Conservation (phyloP, 1,140 invertebrate species). For the Helicoverpa armigera region DNA sequence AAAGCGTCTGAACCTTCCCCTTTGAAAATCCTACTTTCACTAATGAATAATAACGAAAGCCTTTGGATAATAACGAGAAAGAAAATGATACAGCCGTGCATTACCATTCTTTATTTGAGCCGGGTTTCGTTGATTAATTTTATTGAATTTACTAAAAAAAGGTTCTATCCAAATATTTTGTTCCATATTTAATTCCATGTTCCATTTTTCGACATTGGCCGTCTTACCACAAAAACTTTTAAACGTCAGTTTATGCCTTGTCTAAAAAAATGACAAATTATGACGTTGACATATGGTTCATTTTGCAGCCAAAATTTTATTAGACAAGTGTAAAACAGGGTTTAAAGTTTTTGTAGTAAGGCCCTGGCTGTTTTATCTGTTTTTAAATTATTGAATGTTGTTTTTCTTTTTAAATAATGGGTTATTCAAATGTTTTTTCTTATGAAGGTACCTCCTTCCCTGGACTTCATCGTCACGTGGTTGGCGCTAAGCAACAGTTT, state of each 20-base stretch:
- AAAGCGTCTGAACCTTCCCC: background rate
- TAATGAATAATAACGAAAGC: background rate
- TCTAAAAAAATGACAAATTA: too few relatives aligned
- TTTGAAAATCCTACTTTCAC: background rate
- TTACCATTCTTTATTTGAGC: background rate
- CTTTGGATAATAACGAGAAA: slow-evolving; percentile 2
- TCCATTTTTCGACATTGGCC: background rate
- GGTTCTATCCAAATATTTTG: background rate
- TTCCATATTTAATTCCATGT: background rate
- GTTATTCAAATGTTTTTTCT: slow-evolving; percentile 51
- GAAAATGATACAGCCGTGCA: background rate
- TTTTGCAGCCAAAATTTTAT: too few relatives aligned
- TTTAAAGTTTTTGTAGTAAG: too few relatives aligned
- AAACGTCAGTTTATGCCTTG: too few relatives aligned
- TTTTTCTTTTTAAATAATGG: too few relatives aligned
- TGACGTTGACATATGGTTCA: too few relatives aligned
- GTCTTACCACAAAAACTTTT: too few relatives aligned
- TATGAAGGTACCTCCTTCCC: slow-evolving; percentile 90
- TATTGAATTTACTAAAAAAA: background rate
- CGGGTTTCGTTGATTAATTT: background rate
- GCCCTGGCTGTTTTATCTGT: too few relatives aligned
- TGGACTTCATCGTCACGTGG: slow-evolving; percentile 95
- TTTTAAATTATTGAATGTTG: background rate
- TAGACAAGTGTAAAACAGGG: too few relatives aligned
- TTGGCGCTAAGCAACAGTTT: slow-evolving; percentile 94